Evolutionary conservation across 2,797 vertebrate genomes (phyloP), one percentile per base, ranked within the genome.

Genomic region (Pangasius larnaudii): DNA sequence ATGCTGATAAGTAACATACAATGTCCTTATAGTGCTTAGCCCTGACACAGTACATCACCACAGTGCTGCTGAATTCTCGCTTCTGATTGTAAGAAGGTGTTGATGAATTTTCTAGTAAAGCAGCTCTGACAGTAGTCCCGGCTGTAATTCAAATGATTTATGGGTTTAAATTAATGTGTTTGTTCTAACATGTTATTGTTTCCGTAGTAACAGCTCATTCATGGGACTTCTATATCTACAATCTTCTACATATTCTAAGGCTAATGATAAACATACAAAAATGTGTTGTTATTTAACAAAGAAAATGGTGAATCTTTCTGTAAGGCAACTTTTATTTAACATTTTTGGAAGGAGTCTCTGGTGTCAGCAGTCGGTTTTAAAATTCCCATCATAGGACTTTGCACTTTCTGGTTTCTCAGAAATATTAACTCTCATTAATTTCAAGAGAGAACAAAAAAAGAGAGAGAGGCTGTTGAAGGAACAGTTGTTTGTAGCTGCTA

Each of bases 11-110:
- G 61, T 49, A 71, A 65, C 49, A 51, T 67, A 85, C 36, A 30
- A 36, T 63, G 87, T 72, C n/a, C 1, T 69, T 85, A 61, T 61
- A 67, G 75, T 72, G 63, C 74, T 58, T 24, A 30, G 56, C 56
- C 42, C 18, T 16, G 59, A 42, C 59, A 56, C 19, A 33, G 19
- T 65, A 56, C n/a, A 84, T 81, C 58, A 42, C 13, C 11, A 39
- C 22, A 65, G 81, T 83, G 39, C 42, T 30, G 7, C 0, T n/a
- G 6, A 49, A 83, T 65, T 65, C 59, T 82, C 0, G n/a, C n/a
- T 42, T 79, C 51, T 36, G 30, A 36, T 22, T 79, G 33, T 59
- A 33, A 39, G 19, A 36, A 18, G 30, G 53, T 22, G 56, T 58
- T 59, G 10, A 80, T 59, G 10, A 39, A 39, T 59, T 33, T 84